Conservation (phyloP, 2,888 invertebrate species). For the Orthosia gothica region DNA sequence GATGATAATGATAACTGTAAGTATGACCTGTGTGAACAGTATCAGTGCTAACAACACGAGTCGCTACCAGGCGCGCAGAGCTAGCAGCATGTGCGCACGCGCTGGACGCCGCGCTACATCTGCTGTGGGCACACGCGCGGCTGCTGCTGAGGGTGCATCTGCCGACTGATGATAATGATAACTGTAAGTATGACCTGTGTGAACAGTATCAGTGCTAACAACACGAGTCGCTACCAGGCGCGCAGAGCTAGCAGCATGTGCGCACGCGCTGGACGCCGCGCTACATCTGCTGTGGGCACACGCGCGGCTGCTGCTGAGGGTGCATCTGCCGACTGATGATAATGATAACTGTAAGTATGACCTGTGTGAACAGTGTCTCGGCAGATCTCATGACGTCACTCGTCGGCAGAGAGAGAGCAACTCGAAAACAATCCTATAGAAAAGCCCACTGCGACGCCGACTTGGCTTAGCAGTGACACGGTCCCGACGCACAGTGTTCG, state of each 20-base stretch:
- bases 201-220: too few relatives aligned
- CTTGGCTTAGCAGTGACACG: too few relatives aligned
- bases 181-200: constrained; percentile 39
- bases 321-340: constrained; percentile 44
- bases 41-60: too few relatives aligned
- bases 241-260: constrained; percentile 92
- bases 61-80: constrained; percentile 86
- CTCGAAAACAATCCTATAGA: too few relatives aligned
- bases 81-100: constrained; percentile 92
- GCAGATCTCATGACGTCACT: too few relatives aligned
- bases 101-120: constrained; percentile 94
- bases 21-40: too few relatives aligned
- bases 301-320: constrained; percentile 93
- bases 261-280: constrained; percentile 94
- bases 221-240: too few relatives aligned
- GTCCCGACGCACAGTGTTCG: too few relatives aligned
- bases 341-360: constrained; percentile 44
- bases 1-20: constrained; percentile 52
- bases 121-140: constrained; percentile 95
- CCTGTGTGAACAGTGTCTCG: too few relatives aligned
- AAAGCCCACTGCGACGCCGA: too few relatives aligned
- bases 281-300: constrained; percentile 95
- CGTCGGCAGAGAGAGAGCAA: too few relatives aligned
- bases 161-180: constrained; percentile 51
- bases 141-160: constrained; percentile 91